Base-by-base conservation (phyloP, 2,113 vertebrate species). In the Spilogale gracilis region DNA sequence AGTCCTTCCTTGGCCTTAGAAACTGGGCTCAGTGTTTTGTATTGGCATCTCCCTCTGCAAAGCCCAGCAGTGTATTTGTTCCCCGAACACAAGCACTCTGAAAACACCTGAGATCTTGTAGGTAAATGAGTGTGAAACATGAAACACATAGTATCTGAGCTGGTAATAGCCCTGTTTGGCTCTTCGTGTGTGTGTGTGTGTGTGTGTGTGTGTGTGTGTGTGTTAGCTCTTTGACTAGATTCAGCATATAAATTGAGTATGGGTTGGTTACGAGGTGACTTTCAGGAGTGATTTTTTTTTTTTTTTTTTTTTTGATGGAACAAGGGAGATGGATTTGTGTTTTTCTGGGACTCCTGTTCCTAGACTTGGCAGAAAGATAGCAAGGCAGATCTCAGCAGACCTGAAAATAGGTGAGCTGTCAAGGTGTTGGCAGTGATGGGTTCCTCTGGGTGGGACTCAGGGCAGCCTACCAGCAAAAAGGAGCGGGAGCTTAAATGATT, bases 401-500 rank as follows among this genome's bases (percentile, higher is more conserved):
- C 27, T 89, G 89, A 88, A 89, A 27, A 1, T 76, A 86, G 56
- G 80, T 97, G 83, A 81, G 30, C 45, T 94, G 56, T 95, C 89
- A 96, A 87, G 92, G 82, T 93, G 45, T 25, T 97, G 93, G 65
- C 73, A 91, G 88, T 71, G 63, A 97, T 61, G 27, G 43, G 80
- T 60, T 97, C 45, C 58, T 82, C 50, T 89, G 95, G 94, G 86
- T 96, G 95, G 94, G 95, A 89, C 94, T 97, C 86, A 82, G 96
- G 94, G 73, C 90, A 76, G 97, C 96, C 95, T 86, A 95, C 97
- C 48, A 96, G 89, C 94, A 89, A 95, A 96, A 98, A 79, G 76
- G 65, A 84, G 91, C 67, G 23, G 56, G 63, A 56, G 50, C 98
- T 95, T 98, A 97, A 99, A 98, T 98, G 98, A 98, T 95, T 98